phyloP scores from a whole-genome alignment of 2,113 vertebrate species.

The Aleadryas rufinucha region DNA sequence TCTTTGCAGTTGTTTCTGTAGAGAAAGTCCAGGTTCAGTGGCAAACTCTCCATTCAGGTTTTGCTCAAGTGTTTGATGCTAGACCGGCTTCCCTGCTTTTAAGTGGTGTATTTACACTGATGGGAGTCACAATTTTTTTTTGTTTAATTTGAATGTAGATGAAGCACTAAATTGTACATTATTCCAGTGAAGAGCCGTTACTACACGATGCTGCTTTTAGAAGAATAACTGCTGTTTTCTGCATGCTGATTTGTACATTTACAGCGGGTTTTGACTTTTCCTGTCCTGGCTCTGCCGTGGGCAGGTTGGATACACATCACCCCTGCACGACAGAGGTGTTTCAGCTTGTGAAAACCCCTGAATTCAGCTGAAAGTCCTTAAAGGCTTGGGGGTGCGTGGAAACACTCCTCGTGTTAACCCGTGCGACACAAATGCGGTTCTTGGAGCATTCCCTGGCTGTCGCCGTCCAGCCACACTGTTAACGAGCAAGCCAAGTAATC shows the following conservation, averaged over 20 bases:
- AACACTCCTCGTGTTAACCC: background rate
- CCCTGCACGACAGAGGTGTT: background rate
- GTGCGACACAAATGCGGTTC: rapidly evolving
- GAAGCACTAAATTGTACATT: constrained; percentile 29
- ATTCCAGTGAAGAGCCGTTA: constrained; percentile 13
- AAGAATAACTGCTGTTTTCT: constrained; percentile 9
- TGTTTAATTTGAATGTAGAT: background rate
- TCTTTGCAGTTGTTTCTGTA: background rate
- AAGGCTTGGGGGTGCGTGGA: background rate
- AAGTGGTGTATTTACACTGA: constrained; percentile 17
- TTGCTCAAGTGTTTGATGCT: background rate
- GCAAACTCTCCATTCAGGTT: background rate
- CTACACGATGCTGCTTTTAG: background rate
- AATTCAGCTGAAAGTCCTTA: background rate
- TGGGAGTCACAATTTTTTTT: background rate
- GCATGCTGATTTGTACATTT: background rate
- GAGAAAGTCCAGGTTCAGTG: background rate
- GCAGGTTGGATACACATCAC: background rate
- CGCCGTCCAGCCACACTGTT: background rate
- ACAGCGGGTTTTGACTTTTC: background rate
- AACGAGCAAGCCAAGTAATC: background rate
- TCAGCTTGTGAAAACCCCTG: background rate
- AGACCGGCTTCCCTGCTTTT: background rate
- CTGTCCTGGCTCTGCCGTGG: background rate
- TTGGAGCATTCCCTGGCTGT: background rate